A percentile compares a stretch with the other conserved stretches of the same genome.
Evolutionary conservation across 2,888 invertebrate genomes (phyloP).

Genomic region (Drosophila sordidapex): DNA sequence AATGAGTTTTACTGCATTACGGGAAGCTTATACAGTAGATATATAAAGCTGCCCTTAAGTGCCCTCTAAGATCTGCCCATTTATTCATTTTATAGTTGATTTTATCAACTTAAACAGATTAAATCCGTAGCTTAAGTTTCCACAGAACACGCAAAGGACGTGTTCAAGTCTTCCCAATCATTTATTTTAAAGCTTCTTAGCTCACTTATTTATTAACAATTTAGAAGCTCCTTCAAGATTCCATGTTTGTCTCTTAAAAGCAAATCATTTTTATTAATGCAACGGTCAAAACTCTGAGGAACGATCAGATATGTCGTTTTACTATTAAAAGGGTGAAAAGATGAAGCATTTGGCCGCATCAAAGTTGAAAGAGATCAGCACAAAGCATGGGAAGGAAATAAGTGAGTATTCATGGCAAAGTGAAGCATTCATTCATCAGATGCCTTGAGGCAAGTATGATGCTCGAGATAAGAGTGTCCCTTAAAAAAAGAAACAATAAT

Average conservation of each 20-base stretch:
- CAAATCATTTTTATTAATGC: background rate
- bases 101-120: background rate
- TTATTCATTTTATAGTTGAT: background rate
- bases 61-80: background rate
- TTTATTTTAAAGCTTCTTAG: background rate
- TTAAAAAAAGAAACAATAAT: background rate
- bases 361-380: slow-evolving; percentile 16
- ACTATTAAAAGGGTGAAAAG: slow-evolving; percentile 4
- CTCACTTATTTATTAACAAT: background rate
- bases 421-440: slow-evolving; percentile 34
- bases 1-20: background rate
- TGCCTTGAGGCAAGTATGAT: slow-evolving; percentile 26
- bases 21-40: background rate
- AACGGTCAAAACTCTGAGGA: background rate
- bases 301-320: background rate
- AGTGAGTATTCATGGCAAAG: slow-evolving; percentile 7
- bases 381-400: slow-evolving; percentile 2
- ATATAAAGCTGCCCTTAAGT: background rate
- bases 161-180: background rate
- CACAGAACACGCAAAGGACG: background rate
- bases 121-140: background rate
- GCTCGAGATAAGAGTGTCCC: slow-evolving; percentile 9
- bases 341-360: background rate
- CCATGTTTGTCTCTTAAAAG: background rate
- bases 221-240: background rate